Base-by-base conservation (phyloP, 2,113 vertebrate species). In the Trichomycterus rosablanca region DNA sequence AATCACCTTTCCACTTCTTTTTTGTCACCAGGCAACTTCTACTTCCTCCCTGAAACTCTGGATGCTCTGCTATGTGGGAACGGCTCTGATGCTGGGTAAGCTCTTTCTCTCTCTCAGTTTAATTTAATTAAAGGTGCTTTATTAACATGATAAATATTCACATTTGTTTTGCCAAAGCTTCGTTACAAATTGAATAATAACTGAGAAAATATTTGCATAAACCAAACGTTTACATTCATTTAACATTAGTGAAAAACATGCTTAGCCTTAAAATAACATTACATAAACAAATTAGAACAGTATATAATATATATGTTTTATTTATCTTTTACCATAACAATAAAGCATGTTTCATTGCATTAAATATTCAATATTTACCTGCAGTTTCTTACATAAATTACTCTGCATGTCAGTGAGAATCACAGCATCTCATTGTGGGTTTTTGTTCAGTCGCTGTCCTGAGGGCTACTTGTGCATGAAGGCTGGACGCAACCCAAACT, bases 31-130 rank as follows among this genome's bases (percentile, higher is more conserved):
- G 96, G 86, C 30, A 97, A 98, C 86, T 98, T 95, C 84, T 98
- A 97, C 84, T 88, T 71, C 43, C 72, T 93, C 42, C 89, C 89
- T 53, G 87, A 83, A 2, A 85, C 88, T 68, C 43, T 88, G 1
- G 96, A 97, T 83, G 91, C 93, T 77, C 84, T 98, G 28, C 85
- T 98, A 16, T 98, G 96, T 85, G 96, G 96, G 50, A 98, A 98
- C 78, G 92, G 96, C 81, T 91, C 92, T 8, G 96, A 98, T 70
- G 92, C 96, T 30, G 96, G 96, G 96, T 97, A 83, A 94, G 92
- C 14, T 45, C 15, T 49, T 4, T 9, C 16, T 45, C 37, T 10
- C 32, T 28, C n/a, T 24, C 10, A 22, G 20, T 6, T 42, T 11
- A 34, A 45, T 15, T 12, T 18, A 2, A 18, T 51, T 26, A 30